A percentile compares a stretch with the other conserved stretches of the same genome.
These are phyloP conservation scores for Hyperoplus immaculatus DNA, from an alignment of 2,797 vertebrate species.

Conservation along the genomic window DNA sequence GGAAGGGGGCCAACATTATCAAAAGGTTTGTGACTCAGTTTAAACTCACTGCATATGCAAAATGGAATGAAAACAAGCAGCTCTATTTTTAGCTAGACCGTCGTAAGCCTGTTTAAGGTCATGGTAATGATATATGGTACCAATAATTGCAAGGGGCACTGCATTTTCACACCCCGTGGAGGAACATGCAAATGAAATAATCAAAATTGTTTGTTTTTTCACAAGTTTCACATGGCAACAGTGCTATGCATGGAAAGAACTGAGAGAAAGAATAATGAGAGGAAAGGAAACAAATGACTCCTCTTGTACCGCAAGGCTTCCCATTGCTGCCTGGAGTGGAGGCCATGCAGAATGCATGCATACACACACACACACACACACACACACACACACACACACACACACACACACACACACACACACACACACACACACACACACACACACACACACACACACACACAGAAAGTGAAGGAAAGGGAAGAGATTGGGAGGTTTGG, in stretches of 20 bases:
- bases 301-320: constrained; percentile 42
- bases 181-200: not conserved
- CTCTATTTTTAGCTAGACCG: not conserved
- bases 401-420: constrained; percentile 18
- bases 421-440: constrained; percentile 34
- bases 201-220: not conserved
- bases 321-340: constrained; percentile 37
- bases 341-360: constrained; percentile 28
- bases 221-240: constrained; percentile 26
- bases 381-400: constrained; percentile 40
- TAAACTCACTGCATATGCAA: constrained; percentile 28
- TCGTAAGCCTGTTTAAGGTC: not conserved
- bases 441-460: constrained; percentile 35
- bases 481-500: constrained; percentile 67
- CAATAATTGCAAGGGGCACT: not conserved
- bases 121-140: not conserved
- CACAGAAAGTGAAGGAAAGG: constrained; percentile 63
- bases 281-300: constrained; percentile 41
- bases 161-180: not conserved
- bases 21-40: constrained; percentile 41
- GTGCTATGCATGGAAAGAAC: constrained; percentile 28
- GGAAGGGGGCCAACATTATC: constrained; percentile 8
- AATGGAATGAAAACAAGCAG: constrained; percentile 8
- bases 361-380: constrained; percentile 39
- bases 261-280: constrained; percentile 29